Evolutionary conservation across 2,888 invertebrate species (phyloP), one percentile per base, ranked within the genome.

Genomic region (Drosophila koepferae): DNA sequence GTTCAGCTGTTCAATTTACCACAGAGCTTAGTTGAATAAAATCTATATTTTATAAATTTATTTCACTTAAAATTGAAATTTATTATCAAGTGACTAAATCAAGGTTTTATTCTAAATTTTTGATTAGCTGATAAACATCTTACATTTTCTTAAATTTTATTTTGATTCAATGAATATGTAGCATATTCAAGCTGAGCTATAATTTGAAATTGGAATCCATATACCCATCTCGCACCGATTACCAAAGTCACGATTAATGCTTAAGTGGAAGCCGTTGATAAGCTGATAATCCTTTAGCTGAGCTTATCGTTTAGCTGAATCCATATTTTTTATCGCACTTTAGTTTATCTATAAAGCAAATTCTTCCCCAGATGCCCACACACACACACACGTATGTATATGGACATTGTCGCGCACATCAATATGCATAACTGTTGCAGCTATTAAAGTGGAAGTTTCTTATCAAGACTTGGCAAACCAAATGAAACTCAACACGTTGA

Each of bases 361-460:
- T 16, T 1, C 16, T 54, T 9, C 10, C 43, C 16, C 8, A 5
- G 14, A 23, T 3, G 3, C 23, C 14, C 44, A 48, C 43, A 60
- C 55, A 14, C 16, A 20, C 2, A 14, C 41, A 41, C 44, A 28
- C 16, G n/a, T 18, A 34, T 2, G n/a, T 6, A 48, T 5, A 16
- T 8, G 23, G 3, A 54, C 54, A 54, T 31, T 31, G 54, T 44
- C 58, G 43, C 41, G 66, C 54, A 41, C 62, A 78, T 64, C 70
- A 68, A 74, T 68, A 78, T 64, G 68, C 62, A 74, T 69, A 72
- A 81, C 74, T 73, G 82, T 64, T 81, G 79, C 66, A 69, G 85
- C 85, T 84, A 85, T 85, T 85, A 85, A 89, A 89, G 79, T 61
- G 71, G 82, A 81, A 80, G 72, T 89, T 87, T 79, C 70, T 80